These are phyloP conservation scores for Lagria hirta DNA, from an alignment of 2,888 invertebrate species.

Conservation along the genomic window DNA sequence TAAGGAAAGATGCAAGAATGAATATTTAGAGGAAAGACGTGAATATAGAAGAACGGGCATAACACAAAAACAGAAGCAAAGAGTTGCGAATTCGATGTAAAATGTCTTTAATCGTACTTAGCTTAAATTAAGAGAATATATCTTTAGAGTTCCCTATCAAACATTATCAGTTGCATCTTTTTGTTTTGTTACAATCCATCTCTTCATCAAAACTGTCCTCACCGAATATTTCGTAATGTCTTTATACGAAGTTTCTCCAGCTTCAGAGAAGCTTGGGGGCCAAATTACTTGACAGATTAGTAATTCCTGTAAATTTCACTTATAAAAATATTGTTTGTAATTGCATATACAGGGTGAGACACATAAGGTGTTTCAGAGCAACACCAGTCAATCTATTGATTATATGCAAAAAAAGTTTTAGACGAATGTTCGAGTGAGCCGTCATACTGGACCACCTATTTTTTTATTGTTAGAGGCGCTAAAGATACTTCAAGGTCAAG, in stretches of 20 bases:
- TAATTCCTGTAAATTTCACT: conserved; percentile 61
- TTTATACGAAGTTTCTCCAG: conserved; percentile 51
- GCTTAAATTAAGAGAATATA: neutral
- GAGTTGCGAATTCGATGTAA: conserved; percentile 44
- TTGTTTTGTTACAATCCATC: too few relatives aligned
- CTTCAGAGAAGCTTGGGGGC: conserved; percentile 43
- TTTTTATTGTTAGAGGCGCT: too few relatives aligned
- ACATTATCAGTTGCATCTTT: too few relatives aligned
- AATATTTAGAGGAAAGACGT: conserved; percentile 79
- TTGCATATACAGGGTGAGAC: too few relatives aligned
- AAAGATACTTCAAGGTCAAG: too few relatives aligned
- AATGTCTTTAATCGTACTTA: conserved; percentile 1
- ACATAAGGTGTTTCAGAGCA: too few relatives aligned
- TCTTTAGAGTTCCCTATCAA: neutral
- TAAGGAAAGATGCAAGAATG: conserved; percentile 69
- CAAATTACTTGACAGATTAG: conserved; percentile 65
- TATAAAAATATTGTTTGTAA: conserved; percentile 13
- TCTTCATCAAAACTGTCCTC: conserved; percentile 65
- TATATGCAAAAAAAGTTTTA: too few relatives aligned
- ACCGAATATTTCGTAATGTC: conserved; percentile 62
- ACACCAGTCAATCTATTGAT: too few relatives aligned
- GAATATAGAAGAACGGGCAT: conserved; percentile 83
- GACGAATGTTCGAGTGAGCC: too few relatives aligned
- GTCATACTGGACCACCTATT: too few relatives aligned
- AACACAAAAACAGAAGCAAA: conserved; percentile 57